These are phyloP conservation scores for Campoplex nolae DNA, from an alignment of 2,888 invertebrate genomes.

Conservation along the genomic window DNA sequence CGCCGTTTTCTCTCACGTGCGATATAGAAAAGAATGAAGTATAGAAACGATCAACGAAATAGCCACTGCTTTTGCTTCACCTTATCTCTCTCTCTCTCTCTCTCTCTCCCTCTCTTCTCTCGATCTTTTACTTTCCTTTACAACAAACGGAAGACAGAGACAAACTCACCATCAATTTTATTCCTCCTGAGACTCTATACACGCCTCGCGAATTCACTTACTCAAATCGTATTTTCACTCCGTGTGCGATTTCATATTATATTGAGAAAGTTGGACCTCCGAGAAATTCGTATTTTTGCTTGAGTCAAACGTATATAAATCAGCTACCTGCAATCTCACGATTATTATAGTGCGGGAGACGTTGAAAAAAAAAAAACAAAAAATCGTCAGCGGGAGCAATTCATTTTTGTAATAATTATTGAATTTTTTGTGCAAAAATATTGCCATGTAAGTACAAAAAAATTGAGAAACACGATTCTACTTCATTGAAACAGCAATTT, in stretches of 20 bases:
- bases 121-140: constrained; percentile 5
- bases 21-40: constrained; percentile 60
- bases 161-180: constrained; percentile 56
- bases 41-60: constrained; percentile 55
- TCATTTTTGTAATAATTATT: neutral
- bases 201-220: constrained; percentile 56
- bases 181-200: constrained; percentile 7
- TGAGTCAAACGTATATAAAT: neutral
- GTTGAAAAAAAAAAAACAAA: neutral
- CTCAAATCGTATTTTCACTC: constrained; percentile 31
- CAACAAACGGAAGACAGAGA: constrained; percentile 26
- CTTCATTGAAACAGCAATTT: neutral
- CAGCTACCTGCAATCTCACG: neutral
- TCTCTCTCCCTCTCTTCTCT: neutral
- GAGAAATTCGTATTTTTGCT: constrained; percentile 7
- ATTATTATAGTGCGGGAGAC: neutral
- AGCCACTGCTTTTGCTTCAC: constrained; percentile 25
- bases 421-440: neutral
- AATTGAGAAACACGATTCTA: neutral
- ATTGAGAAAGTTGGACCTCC: neutral
- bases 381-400: neutral
- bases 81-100: neutral
- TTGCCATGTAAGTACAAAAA: neutral
- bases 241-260: constrained; percentile 9
- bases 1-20: constrained; percentile 40